These are phyloP conservation scores for Mastigias papua DNA, from an alignment of 30 jellyfish, hydroid and myxozoan species.

Conservation along the genomic window DNA sequence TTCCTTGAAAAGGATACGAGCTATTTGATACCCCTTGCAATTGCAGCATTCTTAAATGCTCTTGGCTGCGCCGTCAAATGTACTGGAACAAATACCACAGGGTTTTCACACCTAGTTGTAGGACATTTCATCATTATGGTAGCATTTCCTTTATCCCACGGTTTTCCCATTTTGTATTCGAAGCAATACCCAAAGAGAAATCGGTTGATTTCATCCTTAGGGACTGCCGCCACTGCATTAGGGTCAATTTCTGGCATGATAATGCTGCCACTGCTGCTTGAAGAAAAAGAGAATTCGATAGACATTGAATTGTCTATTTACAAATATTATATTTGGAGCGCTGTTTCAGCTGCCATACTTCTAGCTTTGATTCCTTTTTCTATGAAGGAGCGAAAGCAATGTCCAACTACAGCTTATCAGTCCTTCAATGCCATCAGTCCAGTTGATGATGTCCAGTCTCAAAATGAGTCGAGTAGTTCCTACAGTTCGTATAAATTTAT, in stretches of 20 bases:
- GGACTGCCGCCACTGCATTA: not conserved
- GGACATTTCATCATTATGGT: slow-evolving; percentile 47
- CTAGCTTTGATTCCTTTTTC: slow-evolving; percentile 60
- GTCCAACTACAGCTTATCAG: slow-evolving; percentile 1
- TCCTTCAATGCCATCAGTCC: not conserved
- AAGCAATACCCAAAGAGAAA: not conserved
- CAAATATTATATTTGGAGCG: slow-evolving; percentile 47
- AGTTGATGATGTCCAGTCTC: not conserved
- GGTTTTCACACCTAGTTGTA: not conserved
- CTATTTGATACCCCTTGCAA: slow-evolving; percentile 15
- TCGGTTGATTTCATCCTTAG: not conserved
- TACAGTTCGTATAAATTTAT: not conserved
- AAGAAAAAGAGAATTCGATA: not conserved
- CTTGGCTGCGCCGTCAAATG: slow-evolving; percentile 65
- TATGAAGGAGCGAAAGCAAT: slow-evolving; percentile 50
- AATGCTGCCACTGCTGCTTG: slow-evolving; percentile 15
- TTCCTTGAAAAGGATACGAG: not conserved
- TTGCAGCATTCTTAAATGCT: slow-evolving; percentile 68
- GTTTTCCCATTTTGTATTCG: not conserved
- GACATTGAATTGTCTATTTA: slow-evolving; percentile 22
- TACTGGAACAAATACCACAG: slow-evolving; percentile 52
- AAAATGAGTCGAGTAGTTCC: not conserved
- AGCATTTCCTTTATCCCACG: slow-evolving; percentile 24
- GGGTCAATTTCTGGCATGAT: slow-evolving; percentile 41
- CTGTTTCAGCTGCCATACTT: slow-evolving; percentile 29